A percentile compares a stretch with the other conserved stretches of the same genome.
Evolutionary conservation across 2,888 invertebrate species (phyloP).

Genomic region (Noctua fimbriata): DNA sequence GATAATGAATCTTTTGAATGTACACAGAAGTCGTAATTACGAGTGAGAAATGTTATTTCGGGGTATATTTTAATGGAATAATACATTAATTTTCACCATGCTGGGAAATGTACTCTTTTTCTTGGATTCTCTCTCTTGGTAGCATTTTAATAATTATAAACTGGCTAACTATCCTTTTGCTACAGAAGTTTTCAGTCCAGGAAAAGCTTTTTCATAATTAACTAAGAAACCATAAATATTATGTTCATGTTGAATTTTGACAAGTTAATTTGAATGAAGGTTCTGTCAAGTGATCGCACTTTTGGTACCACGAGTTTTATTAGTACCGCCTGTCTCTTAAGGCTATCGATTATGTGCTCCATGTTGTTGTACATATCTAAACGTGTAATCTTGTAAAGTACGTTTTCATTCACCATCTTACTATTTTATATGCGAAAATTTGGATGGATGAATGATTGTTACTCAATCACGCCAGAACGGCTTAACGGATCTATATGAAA

Average conservation of each 20-base stretch:
- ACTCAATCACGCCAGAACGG: neutral
- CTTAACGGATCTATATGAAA: neutral
- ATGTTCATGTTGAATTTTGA: neutral
- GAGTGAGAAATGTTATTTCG: slow-evolving; percentile 26
- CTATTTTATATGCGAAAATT: too few species aligned
- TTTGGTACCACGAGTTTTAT: neutral
- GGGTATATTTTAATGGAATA: slow-evolving; percentile 25
- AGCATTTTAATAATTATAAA: neutral
- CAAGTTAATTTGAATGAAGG: neutral
- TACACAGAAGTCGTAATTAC: slow-evolving; percentile 35
- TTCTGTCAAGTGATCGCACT: neutral
- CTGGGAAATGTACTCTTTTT: neutral
- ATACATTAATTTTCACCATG: neutral
- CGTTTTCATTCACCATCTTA: neutral
- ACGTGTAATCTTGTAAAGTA: neutral
- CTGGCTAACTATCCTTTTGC: neutral
- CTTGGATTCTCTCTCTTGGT: neutral
- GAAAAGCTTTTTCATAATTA: neutral
- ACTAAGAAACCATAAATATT: neutral
- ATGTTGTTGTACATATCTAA: neutral
- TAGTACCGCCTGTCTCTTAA: neutral
- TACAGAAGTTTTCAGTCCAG: neutral
- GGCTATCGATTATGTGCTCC: neutral
- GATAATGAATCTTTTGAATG: slow-evolving; percentile 56
- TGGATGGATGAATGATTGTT: too few species aligned